Conservation (phyloP, 2,888 invertebrate genomes). For the Adelphocoris suturalis region DNA sequence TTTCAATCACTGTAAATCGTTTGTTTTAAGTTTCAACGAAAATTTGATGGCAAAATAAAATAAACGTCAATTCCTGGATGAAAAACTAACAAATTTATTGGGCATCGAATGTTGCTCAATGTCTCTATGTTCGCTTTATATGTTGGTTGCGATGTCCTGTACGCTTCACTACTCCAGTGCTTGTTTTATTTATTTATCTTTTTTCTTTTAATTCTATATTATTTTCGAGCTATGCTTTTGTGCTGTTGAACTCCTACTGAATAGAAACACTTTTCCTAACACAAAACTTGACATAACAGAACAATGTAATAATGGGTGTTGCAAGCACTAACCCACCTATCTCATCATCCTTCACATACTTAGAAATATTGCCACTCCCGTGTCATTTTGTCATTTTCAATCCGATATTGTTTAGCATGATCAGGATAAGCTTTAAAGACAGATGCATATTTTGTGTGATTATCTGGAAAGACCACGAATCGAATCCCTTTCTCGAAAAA, state of each 20-base stretch:
- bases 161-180: conserved; percentile 65
- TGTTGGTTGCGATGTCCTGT: conserved; percentile 71
- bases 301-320: background rate
- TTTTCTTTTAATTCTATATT: conserved; percentile 56
- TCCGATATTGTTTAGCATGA: background rate
- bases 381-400: background rate
- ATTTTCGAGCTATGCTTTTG: conserved; percentile 74
- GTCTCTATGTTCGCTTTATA: conserved; percentile 71
- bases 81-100: conserved; percentile 78
- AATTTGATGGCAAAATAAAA: conserved; percentile 35
- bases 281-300: background rate
- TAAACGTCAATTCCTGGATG: background rate
- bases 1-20: conserved; percentile 2
- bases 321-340: conserved; percentile 34
- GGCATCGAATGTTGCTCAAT: conserved; percentile 77
- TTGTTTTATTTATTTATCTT: conserved; percentile 27
- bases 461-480: background rate
- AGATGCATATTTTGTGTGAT: conserved; percentile 1
- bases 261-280: background rate
- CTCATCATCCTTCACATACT: background rate
- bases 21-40: conserved; percentile 5
- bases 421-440: background rate
- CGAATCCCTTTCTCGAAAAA: background rate
- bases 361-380: too few species aligned
- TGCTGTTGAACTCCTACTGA: conserved; percentile 61